A percentile compares a stretch with the other conserved stretches of the same genome.
Evolutionary conservation across 2,113 vertebrate species (phyloP).

Genomic region (Mormyrus lacerda): DNA sequence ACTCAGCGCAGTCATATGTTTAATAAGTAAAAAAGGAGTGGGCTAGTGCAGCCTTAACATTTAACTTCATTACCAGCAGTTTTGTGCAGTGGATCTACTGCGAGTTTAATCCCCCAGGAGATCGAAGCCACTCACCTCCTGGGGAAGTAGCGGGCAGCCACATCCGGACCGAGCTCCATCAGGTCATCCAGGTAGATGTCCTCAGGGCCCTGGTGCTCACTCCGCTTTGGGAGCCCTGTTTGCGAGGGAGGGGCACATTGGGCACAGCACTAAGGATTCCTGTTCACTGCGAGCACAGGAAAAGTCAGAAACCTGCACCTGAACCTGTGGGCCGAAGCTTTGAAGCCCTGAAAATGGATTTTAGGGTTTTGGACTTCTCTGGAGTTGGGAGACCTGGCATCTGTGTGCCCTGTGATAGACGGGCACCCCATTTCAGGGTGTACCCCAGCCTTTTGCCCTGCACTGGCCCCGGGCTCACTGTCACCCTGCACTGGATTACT

Average conservation of each 20-base stretch:
- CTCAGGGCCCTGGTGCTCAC: slow-evolving; percentile 93
- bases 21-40: background rate
- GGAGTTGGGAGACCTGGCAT: background rate
- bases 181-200: slow-evolving; percentile 97
- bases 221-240: slow-evolving; percentile 85
- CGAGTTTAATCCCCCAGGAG: background rate
- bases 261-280: background rate
- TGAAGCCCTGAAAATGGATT: background rate
- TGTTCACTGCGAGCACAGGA: background rate
- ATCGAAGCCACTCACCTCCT: slow-evolving; percentile 66
- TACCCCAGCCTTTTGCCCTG: too few species aligned
- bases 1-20: background rate
- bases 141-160: slow-evolving; percentile 92
- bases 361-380: background rate
- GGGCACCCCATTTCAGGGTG: background rate
- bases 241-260: background rate
- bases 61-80: background rate
- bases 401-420: background rate
- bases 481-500: background rate
- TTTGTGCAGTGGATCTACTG: background rate
- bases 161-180: slow-evolving; percentile 87
- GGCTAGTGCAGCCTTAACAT: background rate
- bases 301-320: background rate
- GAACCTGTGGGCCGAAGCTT: background rate
- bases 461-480: background rate